These are phyloP conservation scores for Zoanthus gigantus DNA, from an alignment of 92 coral and sea anemone genomes.

Conservation along the genomic window DNA sequence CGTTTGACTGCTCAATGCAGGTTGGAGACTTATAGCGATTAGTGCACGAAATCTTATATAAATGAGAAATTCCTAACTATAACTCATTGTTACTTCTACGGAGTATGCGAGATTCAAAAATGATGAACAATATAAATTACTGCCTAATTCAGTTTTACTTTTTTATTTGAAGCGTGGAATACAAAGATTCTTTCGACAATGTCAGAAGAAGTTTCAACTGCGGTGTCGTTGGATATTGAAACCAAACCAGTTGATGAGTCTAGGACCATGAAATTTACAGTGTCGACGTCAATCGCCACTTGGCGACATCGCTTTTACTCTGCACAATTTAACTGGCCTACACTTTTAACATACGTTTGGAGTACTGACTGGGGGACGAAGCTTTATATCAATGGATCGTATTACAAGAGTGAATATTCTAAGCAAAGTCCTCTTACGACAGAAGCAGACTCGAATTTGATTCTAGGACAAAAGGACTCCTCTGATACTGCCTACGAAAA, in stretches of 20 bases:
- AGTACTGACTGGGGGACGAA: neutral
- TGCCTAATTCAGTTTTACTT: neutral
- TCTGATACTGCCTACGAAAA: neutral
- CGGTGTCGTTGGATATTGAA: neutral
- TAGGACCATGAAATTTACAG: neutral
- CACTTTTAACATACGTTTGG: slow-evolving; percentile 28
- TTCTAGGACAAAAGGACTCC: neutral
- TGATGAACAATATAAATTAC: neutral
- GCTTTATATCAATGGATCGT: slow-evolving; percentile 26
- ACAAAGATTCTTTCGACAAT: slow-evolving; percentile 22
- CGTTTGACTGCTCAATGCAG: too few species aligned
- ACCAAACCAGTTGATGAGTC: neutral
- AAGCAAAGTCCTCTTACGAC: neutral
- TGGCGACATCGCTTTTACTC: neutral
- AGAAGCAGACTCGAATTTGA: neutral
- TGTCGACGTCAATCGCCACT: neutral
- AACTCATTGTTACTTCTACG: too few species aligned
- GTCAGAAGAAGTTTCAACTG: neutral
- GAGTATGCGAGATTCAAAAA: neutral
- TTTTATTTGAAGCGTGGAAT: slow-evolving; percentile 17
- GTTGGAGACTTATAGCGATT: too few species aligned
- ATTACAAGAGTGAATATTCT: neutral
- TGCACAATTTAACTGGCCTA: slow-evolving; percentile 15
- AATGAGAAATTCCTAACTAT: too few species aligned
- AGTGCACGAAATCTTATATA: too few species aligned